These are phyloP conservation scores for Circaetus cinerascens DNA, from an alignment of 2,113 vertebrate species.

Conservation along the genomic window DNA sequence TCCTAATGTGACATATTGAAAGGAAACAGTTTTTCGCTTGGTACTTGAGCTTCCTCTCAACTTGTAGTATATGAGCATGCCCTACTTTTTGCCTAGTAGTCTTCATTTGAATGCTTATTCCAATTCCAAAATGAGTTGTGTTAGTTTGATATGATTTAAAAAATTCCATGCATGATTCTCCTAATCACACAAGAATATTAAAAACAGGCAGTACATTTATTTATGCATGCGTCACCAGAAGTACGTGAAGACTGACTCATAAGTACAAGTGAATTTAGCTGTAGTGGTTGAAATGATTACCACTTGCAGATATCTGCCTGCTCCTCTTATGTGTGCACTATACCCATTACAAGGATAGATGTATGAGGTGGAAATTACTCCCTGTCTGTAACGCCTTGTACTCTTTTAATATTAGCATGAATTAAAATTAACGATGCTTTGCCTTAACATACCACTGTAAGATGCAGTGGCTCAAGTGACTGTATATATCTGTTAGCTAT, in stretches of 20 bases:
- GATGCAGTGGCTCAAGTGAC: background rate
- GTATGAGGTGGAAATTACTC: background rate
- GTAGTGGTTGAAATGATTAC: background rate
- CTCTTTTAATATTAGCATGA: background rate
- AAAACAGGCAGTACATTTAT: background rate
- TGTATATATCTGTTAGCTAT: rapidly evolving
- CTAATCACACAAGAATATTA: background rate
- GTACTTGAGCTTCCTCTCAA: background rate
- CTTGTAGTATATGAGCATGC: background rate
- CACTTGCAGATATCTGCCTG: background rate
- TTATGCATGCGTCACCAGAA: background rate
- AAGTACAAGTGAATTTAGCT: background rate
- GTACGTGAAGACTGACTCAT: constrained; percentile 1
- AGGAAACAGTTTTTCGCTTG: background rate
- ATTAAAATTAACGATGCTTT: background rate
- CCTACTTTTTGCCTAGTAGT: background rate
- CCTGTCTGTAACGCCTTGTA: background rate
- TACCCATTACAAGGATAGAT: background rate
- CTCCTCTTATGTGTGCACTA: rapidly evolving
- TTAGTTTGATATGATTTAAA: background rate
- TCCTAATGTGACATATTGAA: background rate
- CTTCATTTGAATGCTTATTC: constrained; percentile 5
- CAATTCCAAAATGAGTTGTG: background rate
- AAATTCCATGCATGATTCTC: background rate
- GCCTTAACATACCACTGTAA: rapidly evolving